These are phyloP conservation scores for Phyllostomus hastatus DNA, from an alignment of 2,113 vertebrate genomes.

Conservation along the genomic window DNA sequence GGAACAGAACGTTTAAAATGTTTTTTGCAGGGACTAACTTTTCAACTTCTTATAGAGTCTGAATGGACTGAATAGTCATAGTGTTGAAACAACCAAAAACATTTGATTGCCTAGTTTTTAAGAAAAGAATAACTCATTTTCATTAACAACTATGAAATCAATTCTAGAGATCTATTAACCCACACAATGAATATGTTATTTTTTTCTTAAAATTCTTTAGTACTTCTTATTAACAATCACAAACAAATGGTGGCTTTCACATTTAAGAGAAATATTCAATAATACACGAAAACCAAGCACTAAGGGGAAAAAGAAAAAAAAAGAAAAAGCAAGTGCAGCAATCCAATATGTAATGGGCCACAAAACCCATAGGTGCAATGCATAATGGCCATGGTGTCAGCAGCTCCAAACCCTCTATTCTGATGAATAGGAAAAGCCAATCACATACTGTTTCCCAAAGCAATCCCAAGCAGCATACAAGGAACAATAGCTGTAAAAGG, in stretches of 20 bases:
- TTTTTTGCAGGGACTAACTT: not conserved
- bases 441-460: constrained; percentile 79
- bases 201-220: not conserved
- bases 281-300: constrained; percentile 69
- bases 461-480: constrained; percentile 76
- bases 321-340: constrained; percentile 48
- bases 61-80: not conserved
- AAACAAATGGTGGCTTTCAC: not conserved
- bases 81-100: not conserved
- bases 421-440: constrained; percentile 75
- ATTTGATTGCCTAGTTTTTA: not conserved
- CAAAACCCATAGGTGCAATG: constrained; percentile 64
- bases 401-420: constrained; percentile 72
- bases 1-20: not conserved
- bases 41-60: not conserved
- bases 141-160: not conserved
- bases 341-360: constrained; percentile 63
- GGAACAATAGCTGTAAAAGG: constrained; percentile 77
- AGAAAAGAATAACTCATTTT: not conserved
- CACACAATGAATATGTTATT: not conserved
- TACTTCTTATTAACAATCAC: not conserved
- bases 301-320: not conserved
- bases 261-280: constrained; percentile 67
- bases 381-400: constrained; percentile 70
- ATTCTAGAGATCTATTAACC: not conserved